These are phyloP conservation scores for Papilio helenus DNA, from an alignment of 1,140 invertebrate genomes.

Conservation along the genomic window DNA sequence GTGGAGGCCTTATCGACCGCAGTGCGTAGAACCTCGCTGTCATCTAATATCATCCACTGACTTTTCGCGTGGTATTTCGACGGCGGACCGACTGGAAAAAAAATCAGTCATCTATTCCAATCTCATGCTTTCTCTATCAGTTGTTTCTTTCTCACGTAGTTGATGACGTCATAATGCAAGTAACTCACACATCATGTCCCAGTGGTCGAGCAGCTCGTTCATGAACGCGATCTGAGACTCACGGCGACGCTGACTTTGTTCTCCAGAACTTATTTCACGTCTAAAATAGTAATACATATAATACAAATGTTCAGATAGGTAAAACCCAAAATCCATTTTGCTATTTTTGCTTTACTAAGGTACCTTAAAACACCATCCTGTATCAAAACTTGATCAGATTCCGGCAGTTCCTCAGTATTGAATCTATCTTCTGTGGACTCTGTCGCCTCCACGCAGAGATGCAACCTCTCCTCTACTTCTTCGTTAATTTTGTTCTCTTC, in stretches of 20 bases:
- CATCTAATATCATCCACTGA: constrained; percentile 71
- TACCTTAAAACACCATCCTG: constrained; percentile 47
- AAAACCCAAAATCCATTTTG: background rate
- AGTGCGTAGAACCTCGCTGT: constrained; percentile 52
- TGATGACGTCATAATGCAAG: constrained; percentile 7
- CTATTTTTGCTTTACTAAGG: background rate
- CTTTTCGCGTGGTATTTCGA: constrained; percentile 68
- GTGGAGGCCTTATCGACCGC: constrained; percentile 37
- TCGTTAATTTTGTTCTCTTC: constrained; percentile 39
- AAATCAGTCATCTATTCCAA: background rate
- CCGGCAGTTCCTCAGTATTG: constrained; percentile 59
- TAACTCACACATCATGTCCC: constrained; percentile 74
- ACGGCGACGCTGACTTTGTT: constrained; percentile 41
- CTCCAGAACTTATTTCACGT: constrained; percentile 45
- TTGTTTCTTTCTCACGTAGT: background rate
- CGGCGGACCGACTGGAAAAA: constrained; percentile 62
- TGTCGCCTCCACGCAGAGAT: constrained; percentile 50
- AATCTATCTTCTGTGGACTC: constrained; percentile 60
- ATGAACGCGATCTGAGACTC: constrained; percentile 74
- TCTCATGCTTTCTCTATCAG: background rate
- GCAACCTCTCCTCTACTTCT: constrained; percentile 28
- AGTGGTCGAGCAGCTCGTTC: constrained; percentile 76
- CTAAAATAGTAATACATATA: constrained; percentile 44
- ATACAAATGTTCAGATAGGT: no score
- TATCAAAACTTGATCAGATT: constrained; percentile 60